Conservation (phyloP, 2,113 vertebrate genomes). For the Podocnemis expansa region DNA sequence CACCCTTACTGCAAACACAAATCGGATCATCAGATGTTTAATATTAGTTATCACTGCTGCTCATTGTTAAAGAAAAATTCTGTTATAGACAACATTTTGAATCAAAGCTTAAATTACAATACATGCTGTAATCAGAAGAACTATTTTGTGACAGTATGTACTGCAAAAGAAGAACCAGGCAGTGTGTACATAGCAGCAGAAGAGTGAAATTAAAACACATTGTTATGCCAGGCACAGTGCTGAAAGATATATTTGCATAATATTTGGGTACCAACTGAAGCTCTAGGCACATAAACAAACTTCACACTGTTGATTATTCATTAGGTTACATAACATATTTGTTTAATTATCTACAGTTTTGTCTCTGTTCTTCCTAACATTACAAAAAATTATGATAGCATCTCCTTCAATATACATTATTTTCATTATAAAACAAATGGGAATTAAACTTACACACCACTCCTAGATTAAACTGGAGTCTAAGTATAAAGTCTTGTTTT, state of each 20-base stretch:
- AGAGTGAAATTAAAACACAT: background rate
- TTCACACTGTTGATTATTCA: constrained; percentile 15
- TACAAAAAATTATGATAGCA: background rate
- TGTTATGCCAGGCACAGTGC: background rate
- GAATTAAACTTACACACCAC: background rate
- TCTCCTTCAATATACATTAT: background rate
- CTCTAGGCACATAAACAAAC: constrained; percentile 8
- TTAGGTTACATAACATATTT: background rate
- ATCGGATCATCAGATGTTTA: background rate
- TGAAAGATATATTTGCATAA: constrained; percentile 9
- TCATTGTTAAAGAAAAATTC: background rate
- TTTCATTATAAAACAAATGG: background rate
- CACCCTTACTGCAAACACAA: background rate
- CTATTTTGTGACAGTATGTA: background rate
- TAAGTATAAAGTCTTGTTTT: background rate
- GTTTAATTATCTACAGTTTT: background rate
- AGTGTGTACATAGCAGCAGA: background rate
- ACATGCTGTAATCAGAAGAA: constrained; percentile 2
- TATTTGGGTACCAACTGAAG: background rate
- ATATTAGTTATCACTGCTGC: background rate
- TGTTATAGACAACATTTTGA: background rate
- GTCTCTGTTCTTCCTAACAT: background rate
- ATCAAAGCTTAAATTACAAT: constrained; percentile 35
- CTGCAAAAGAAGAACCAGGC: background rate
- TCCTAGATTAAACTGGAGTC: background rate